A percentile compares a stretch with the other conserved stretches of the same genome.
These are phyloP conservation scores for Aurelia aurita DNA, from an alignment of 30 jellyfish, hydroid and myxozoan species.

Conservation along the genomic window DNA sequence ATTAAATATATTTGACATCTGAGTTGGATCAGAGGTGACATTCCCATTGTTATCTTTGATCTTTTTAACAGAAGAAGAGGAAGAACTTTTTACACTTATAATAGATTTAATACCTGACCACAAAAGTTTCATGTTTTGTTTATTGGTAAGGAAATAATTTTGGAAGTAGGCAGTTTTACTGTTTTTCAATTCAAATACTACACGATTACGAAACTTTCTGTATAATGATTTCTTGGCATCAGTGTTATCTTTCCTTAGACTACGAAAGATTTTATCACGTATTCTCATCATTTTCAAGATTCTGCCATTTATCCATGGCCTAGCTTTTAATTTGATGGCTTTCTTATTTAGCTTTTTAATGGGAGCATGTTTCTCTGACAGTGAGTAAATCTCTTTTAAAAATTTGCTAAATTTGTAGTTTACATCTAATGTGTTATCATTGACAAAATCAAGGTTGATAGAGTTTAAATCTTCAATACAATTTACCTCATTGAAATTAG, in stretches of 20 bases:
- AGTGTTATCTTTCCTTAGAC: conserved; percentile 13
- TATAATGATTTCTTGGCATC: conserved; percentile 16
- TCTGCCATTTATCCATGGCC: conserved; percentile 30
- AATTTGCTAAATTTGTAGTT: conserved; percentile 6
- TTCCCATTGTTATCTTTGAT: no score
- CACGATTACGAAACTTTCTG: conserved; percentile 23
- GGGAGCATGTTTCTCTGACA: conserved; percentile 40
- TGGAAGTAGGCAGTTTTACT: neutral
- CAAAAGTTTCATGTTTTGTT: no score
- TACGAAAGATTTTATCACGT: conserved; percentile 21
- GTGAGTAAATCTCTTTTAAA: conserved; percentile 26
- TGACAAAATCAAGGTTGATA: conserved; percentile 20
- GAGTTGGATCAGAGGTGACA: no score
- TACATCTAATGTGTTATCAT: conserved; percentile 13
- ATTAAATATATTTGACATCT: no score
- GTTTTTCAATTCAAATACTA: conserved; percentile 11
- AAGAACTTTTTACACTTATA: neutral
- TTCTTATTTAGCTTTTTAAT: conserved; percentile 28
- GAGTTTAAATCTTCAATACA: conserved; percentile 9
- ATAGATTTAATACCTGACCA: no score
- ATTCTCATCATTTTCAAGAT: conserved; percentile 18
- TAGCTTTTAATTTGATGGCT: conserved; percentile 23
- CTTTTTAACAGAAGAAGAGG: conserved; percentile 7
- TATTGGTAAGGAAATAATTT: no score
- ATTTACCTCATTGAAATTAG: conserved; percentile 7